Conservation (phyloP, 2,113 vertebrate species). For the Hemicordylus capensis region DNA sequence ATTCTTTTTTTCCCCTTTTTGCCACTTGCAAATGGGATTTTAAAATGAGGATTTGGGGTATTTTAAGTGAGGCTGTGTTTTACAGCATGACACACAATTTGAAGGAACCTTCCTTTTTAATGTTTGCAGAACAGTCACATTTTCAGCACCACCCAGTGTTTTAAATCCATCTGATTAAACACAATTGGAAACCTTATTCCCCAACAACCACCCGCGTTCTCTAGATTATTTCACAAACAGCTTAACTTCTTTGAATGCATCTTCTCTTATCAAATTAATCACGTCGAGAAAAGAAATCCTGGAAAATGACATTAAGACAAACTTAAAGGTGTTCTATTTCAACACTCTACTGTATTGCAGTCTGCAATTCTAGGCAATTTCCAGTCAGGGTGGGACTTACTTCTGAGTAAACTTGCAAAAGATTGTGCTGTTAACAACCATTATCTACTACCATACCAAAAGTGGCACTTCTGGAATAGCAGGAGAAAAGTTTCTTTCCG, state of each 20-base stretch:
- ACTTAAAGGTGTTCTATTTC: not conserved
- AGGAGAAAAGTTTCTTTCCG: not conserved
- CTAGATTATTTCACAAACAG: not conserved
- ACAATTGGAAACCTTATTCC: not conserved
- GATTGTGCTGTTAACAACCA: not conserved
- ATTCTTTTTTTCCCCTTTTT: slow-evolving; percentile 23
- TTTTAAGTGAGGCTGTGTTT: not conserved
- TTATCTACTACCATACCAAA: slow-evolving; percentile 9
- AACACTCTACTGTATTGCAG: too few species aligned
- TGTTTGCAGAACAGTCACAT: not conserved
- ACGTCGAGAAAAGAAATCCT: not conserved
- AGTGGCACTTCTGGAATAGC: not conserved
- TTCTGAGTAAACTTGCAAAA: too few species aligned
- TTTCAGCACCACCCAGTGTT: slow-evolving; percentile 13
- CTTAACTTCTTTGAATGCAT: not conserved
- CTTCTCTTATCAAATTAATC: slow-evolving; percentile 6
- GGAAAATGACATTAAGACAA: not conserved
- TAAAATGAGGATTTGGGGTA: too few species aligned
- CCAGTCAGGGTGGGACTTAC: too few species aligned
- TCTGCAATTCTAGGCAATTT: too few species aligned
- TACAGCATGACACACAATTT: not conserved
- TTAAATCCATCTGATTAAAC: slow-evolving; percentile 1
- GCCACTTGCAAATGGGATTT: slow-evolving; percentile 1
- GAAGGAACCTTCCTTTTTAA: slow-evolving; percentile 33
- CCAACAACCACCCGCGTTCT: too few species aligned